Conservation (phyloP, 2,113 vertebrate genomes). For the Nannospalax galili region DNA sequence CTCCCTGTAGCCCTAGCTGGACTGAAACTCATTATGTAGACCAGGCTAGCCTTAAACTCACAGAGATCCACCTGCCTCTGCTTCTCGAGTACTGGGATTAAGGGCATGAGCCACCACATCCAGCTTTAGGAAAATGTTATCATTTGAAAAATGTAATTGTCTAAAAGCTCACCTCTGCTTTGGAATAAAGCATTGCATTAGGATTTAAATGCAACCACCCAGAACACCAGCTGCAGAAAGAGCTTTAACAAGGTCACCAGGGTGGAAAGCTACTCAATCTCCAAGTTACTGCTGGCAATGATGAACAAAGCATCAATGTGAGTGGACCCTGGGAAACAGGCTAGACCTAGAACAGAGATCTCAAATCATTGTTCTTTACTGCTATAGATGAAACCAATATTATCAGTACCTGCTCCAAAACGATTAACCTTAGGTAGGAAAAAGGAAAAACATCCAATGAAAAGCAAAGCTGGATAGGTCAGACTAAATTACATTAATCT, state of each 20-base stretch:
- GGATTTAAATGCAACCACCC: not conserved
- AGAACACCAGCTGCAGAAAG: not conserved
- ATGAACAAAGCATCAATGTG: not conserved
- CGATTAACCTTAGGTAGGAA: not conserved
- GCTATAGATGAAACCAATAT: not conserved
- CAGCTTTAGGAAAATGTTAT: not conserved
- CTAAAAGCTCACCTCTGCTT: slow-evolving; percentile 12
- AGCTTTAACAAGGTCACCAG: not conserved
- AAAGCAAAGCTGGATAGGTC: not conserved
- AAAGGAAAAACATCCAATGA: not conserved
- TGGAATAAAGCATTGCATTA: slow-evolving; percentile 17
- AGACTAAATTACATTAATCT: not conserved
- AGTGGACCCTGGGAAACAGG: not conserved
- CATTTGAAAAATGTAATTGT: not conserved
- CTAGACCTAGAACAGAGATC: slow-evolving; percentile 1
- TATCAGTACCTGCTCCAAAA: not conserved
- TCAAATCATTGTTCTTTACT: not conserved
- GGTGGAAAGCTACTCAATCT: slow-evolving; percentile 1
- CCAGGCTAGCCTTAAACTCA: no score
- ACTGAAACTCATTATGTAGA: no score
- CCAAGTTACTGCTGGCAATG: not conserved
- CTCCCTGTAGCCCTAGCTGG: no score
- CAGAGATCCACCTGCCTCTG: no score
- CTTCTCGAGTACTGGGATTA: no score
- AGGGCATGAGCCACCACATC: no score